These are phyloP conservation scores for Miniopterus natalensis DNA, from an alignment of 2,113 vertebrate species.

Conservation along the genomic window DNA sequence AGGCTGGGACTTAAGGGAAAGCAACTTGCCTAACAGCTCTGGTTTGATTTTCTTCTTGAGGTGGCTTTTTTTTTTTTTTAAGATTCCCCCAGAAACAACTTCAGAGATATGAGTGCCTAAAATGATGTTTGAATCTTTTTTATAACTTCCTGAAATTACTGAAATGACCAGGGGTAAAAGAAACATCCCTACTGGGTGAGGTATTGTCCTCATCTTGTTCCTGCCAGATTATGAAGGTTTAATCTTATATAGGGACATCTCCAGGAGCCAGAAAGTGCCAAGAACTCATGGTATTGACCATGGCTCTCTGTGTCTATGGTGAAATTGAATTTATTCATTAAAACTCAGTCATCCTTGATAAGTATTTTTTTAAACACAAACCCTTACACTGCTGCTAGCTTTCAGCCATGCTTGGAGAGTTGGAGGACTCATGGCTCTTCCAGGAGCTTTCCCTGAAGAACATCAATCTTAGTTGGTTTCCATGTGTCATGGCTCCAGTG, in stretches of 20 bases:
- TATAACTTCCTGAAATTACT: conserved; percentile 63
- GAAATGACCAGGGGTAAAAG: conserved; percentile 62
- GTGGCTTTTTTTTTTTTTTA: conserved; percentile 61
- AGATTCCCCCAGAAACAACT: conserved; percentile 78
- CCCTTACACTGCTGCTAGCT: background rate
- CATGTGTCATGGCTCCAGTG: background rate
- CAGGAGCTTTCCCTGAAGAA: background rate
- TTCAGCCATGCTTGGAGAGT: accelerated
- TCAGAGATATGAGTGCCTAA: conserved; percentile 74
- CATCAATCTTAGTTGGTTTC: background rate
- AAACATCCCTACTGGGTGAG: conserved; percentile 70
- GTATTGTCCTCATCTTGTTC: conserved; percentile 57
- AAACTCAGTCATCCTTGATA: background rate
- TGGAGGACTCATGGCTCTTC: accelerated
- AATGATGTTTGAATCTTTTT: conserved; percentile 80
- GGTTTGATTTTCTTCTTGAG: conserved; percentile 77
- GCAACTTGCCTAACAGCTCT: background rate
- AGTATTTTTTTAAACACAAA: background rate
- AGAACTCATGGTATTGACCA: background rate
- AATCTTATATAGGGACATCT: conserved; percentile 78
- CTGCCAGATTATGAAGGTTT: conserved; percentile 53
- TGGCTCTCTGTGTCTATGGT: accelerated
- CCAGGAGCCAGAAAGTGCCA: conserved; percentile 61
- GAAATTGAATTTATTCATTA: conserved; percentile 20
- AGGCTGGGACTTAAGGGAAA: background rate